Base-by-base conservation (phyloP, 2,797 vertebrate genomes). In the Enteromius thamalakanensis region DNA sequence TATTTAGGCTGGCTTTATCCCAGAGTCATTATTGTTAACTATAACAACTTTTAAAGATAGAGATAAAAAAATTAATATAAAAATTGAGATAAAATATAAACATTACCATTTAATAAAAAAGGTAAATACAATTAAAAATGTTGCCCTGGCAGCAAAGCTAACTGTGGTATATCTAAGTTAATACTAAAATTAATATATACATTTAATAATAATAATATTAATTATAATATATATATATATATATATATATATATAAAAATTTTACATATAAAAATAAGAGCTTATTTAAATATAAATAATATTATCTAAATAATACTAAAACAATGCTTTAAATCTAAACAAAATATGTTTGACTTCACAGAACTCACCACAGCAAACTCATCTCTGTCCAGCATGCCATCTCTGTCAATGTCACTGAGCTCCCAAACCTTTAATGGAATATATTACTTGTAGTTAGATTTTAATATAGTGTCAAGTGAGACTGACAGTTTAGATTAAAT, bases 311-410 rank as follows among this genome's bases (percentile, higher is more conserved):
- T 26, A 14, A 26, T 26, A 60, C n/a, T 34, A 42, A 37, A 34
- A 34, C 34, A 34, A 34, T 34, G 34, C 34, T 34, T 34, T 34
- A 34, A 34, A 34, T 34, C 4, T 45, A 65, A 60, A 4, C 37
- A 8, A 74, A 26, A 26, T 60, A 12, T 12, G 5, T 60, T 51
- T 94, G 96, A 97, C 92, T 97, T 96, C 94, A 99, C 96, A 89
- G 96, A 65, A 88, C 87, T 96, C 89, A 97, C 96, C 91, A 97
- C 96, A 86, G 96, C 96, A 95, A 99, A 99, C 87, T 99, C 98
- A 90, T 99, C 98, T 93, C 91, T 96, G 93, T 99, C 98, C 93
- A 99, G 92, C 95, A 98, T 97, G 90, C 98, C 98, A 90, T 99
- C 98, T 85, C 94, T 96, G 93, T 99, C 98, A 81, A 98, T 95